Evolutionary conservation across 2,797 vertebrate genomes (phyloP).

Genomic region (Syngnathus rostellatus): DNA sequence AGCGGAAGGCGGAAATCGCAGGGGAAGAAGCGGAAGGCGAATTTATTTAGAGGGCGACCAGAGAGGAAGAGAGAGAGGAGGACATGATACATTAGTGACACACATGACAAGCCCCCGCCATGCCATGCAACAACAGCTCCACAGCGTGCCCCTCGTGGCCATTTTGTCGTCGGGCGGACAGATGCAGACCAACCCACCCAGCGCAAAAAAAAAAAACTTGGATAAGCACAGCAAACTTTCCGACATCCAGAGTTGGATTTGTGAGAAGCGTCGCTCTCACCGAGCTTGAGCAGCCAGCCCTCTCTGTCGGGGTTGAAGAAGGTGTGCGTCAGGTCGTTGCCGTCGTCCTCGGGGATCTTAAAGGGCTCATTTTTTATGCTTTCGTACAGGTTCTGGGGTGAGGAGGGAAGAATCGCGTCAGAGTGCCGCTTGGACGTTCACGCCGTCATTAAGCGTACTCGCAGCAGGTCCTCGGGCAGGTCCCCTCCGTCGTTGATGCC

Average conservation of each 20-base stretch:
- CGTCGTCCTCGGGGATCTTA: constrained; percentile 91
- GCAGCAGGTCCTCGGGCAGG: constrained; percentile 89
- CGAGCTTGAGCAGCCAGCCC: constrained; percentile 94
- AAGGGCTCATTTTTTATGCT: constrained; percentile 93
- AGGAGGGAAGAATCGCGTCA: background rate
- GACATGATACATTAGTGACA: constrained; percentile 62
- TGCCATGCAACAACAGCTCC: constrained; percentile 45
- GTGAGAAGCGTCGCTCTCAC: constrained; percentile 58
- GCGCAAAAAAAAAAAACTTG: background rate
- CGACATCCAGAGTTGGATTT: background rate
- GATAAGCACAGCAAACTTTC: background rate
- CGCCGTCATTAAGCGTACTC: constrained; percentile 62
- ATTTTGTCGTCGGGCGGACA: background rate
- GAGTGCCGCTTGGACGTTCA: too few species aligned
- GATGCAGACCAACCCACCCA: background rate
- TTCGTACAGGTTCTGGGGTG: constrained; percentile 79
- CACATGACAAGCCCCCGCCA: constrained; percentile 50
- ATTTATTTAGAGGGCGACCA: constrained; percentile 51
- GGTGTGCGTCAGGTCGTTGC: constrained; percentile 90
- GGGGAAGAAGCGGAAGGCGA: constrained; percentile 56
- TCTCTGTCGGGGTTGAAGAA: constrained; percentile 96
- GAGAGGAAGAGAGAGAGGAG: constrained; percentile 16
- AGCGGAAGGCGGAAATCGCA: constrained; percentile 66
- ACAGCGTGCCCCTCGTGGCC: background rate
- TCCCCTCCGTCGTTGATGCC: constrained; percentile 95